Evolutionary conservation across 1,140 invertebrate genomes (phyloP).

Genomic region (Rhyacophila brunnea): DNA sequence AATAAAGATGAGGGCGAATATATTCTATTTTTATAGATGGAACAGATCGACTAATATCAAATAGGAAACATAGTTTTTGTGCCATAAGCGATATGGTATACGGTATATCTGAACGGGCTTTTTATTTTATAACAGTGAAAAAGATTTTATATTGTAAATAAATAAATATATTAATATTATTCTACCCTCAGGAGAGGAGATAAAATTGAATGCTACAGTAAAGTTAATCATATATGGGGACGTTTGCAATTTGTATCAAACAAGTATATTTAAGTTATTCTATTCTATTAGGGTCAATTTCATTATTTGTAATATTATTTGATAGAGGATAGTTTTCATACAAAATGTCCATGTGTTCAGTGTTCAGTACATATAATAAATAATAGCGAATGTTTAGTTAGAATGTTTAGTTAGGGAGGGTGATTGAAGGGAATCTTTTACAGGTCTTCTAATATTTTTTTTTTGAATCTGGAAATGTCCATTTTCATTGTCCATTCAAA

Average conservation of each 20-base stretch:
- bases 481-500: not conserved
- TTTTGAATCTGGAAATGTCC: slow-evolving; percentile 1
- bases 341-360: slow-evolving; percentile 31
- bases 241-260: slow-evolving; percentile 32
- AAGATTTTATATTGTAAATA: slow-evolving; percentile 10
- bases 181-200: not conserved
- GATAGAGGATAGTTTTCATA: slow-evolving; percentile 23
- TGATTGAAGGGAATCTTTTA: not conserved
- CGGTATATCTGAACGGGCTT: slow-evolving; percentile 10
- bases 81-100: slow-evolving; percentile 22
- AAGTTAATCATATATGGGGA: slow-evolving; percentile 26
- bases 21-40: slow-evolving; percentile 1
- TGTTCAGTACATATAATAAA: too few species aligned
- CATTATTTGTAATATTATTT: slow-evolving; percentile 10
- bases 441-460: slow-evolving; percentile 1
- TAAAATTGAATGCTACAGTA: slow-evolving; percentile 1
- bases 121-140: not conserved
- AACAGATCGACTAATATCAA: slow-evolving; percentile 1
- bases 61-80: slow-evolving; percentile 22
- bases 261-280: slow-evolving; percentile 15
- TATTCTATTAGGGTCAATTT: slow-evolving; percentile 22
- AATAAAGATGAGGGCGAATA: not conserved
- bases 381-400: not conserved
- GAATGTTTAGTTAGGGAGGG: not conserved
- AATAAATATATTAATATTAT: not conserved